Base-by-base conservation (phyloP, 2,888 invertebrate species). In the Chesias legatella region DNA sequence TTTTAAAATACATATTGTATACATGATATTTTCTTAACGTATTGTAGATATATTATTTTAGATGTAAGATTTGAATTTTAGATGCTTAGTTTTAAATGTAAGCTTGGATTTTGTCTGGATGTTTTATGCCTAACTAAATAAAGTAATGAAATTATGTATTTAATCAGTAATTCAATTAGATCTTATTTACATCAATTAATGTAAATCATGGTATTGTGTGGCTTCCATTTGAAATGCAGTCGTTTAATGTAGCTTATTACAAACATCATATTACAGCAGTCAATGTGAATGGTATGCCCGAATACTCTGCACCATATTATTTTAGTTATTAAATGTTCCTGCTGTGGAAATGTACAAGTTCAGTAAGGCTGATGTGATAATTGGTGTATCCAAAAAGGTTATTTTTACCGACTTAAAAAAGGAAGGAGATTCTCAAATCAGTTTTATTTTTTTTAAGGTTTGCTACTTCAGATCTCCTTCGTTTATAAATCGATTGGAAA, bases 21-120 rank as follows among this genome's bases (percentile, higher is more conserved):
- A 67, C 63, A 65, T 72, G 46, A 78, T 84, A 83, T 84, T 85
- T 84, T 84, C 71, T 68, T 56, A 64, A 67, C 66, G 47, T 60
- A 60, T 49, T 40, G 50, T 52, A 52, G 52, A 40, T 41, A 44
- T 54, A 48, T 51, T 47, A 43, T 35, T 47, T 40, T 46, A 43
- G 41, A 43, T 43, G 43, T 46, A 48, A 47, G 39, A 20, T 36
- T 47, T 39, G 32, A 33, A 48, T 31, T 31, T 47, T 49, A 52
- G 55, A 36, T 20, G 48, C 44, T 45, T 54, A 54, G 54, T 44
- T 5, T 46, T 17, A 25, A 35, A 38, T 49, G 33, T 44, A 48
- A 44, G 48, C 22, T 48, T 34, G 35, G 33, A 40, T 33, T 30
- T 43, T 8, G 11, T 22, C 28, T 45, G 40, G 29, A 39, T 21